phyloP scores from a whole-genome alignment of 2,888 invertebrate species.

The Erebia palarica region DNA sequence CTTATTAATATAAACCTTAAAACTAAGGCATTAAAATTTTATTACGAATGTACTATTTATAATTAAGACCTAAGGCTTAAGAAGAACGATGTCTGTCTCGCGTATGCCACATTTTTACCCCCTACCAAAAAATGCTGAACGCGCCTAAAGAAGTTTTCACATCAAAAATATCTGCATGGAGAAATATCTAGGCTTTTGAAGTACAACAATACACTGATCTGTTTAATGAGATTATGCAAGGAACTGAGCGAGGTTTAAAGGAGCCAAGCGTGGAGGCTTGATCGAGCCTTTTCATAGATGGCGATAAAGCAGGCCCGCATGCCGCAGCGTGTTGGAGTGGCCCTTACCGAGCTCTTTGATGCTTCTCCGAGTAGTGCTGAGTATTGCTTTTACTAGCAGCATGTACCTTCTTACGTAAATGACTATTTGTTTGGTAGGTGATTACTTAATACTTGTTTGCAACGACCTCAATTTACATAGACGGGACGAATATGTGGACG shows the following conservation, averaged over 20 bases:
- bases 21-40: no score
- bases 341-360: slow-evolving; percentile 31
- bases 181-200: not conserved
- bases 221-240: slow-evolving; percentile 8
- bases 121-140: no score
- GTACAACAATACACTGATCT: slow-evolving; percentile 10
- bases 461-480: no score
- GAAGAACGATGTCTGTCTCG: no score
- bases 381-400: slow-evolving; percentile 14
- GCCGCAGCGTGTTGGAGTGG: slow-evolving; percentile 17
- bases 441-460: no score
- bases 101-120: no score
- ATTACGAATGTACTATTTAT: no score
- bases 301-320: slow-evolving; percentile 32
- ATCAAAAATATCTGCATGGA: not conserved
- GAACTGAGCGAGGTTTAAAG: slow-evolving; percentile 15
- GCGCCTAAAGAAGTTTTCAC: no score
- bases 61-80: no score
- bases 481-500: no score
- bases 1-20: no score
- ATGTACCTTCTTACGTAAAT: slow-evolving; percentile 1
- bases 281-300: slow-evolving; percentile 31
- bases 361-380: slow-evolving; percentile 28
- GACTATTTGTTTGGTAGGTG: not conserved
- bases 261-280: slow-evolving; percentile 5